A percentile compares a stretch with the other conserved stretches of the same genome.
Evolutionary conservation across 2,888 invertebrate genomes (phyloP).

Genomic region (Drosophila acutilabella): DNA sequence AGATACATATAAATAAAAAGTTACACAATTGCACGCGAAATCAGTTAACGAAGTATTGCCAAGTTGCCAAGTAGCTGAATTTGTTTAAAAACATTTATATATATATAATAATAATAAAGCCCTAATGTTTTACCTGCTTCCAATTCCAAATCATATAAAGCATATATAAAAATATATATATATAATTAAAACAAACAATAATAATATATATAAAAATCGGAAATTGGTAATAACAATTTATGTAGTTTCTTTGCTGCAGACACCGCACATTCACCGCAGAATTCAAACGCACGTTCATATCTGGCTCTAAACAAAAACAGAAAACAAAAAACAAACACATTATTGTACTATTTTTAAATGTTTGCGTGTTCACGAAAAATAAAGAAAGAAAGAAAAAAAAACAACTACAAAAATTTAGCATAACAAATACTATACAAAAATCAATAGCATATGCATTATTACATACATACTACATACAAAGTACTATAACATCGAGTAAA

Average conservation of each 20-base stretch:
- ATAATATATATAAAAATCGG: slow-evolving; percentile 61
- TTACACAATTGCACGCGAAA: slow-evolving; percentile 50
- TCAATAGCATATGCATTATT: slow-evolving; percentile 76
- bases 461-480: slow-evolving; percentile 11
- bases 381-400: slow-evolving; percentile 3
- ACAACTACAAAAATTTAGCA: slow-evolving; percentile 65
- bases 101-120: slow-evolving; percentile 21
- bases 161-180: slow-evolving; percentile 43
- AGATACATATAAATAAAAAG: slow-evolving; percentile 36
- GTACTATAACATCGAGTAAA: slow-evolving; percentile 73
- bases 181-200: slow-evolving; percentile 40
- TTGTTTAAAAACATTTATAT: slow-evolving; percentile 50
- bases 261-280: slow-evolving; percentile 34
- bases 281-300: slow-evolving; percentile 58
- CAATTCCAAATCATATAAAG: slow-evolving; percentile 62
- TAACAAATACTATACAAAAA: slow-evolving; percentile 48
- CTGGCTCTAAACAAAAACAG: slow-evolving; percentile 40
- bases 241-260: slow-evolving; percentile 25
- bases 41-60: slow-evolving; percentile 70
- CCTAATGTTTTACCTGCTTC: slow-evolving; percentile 62
- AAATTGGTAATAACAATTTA: slow-evolving; percentile 74
- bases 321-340: slow-evolving; percentile 45
- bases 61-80: slow-evolving; percentile 75
- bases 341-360: slow-evolving; percentile 71
- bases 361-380: slow-evolving; percentile 69